Base-by-base conservation (phyloP, 1,140 invertebrate species). In the Temnothorax nylanderi region DNA sequence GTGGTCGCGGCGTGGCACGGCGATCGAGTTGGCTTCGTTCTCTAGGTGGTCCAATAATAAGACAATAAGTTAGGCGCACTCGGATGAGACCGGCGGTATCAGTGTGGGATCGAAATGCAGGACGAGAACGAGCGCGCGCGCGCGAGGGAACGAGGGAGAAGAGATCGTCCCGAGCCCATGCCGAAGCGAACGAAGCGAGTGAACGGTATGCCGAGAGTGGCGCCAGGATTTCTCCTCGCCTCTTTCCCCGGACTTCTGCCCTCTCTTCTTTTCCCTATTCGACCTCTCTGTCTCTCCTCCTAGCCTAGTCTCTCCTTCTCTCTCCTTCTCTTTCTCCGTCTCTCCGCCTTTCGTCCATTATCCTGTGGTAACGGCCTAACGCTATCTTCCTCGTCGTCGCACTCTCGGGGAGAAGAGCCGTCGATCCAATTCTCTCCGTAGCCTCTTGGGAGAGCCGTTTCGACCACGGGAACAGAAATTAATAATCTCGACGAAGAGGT, bases 41-140 rank as follows among this genome's bases (percentile, higher is more conserved):
- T 88, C 93, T 94, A 94, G 94, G 94, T 95, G 94, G 94, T 95
- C 94, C 92, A 94, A 94, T 94, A 94, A 95, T 94, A 95, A 91
- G 90, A 91, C 88, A 88, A 91, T 91, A 91, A 91, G 90, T 89
- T 91, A 88, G 90, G 88, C 86, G 51, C 78, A 85, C 85, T 75
- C 81, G 88, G 78, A 88, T 72, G 87, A 72, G 86, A 87, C 72
- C 67, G 75, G 77, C 82, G 80, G 84, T 91, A 91, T 91, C 90
- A 91, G 90, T 91, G 90, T 91, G 90, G 90, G 90, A 91, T 91
- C 90, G 90, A 91, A 89, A 89, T 88, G 90, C 78, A 56, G 84
- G 78, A 74, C 49, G 72, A 85, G 85, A 85, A 72, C 72, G 86
- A 64, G 76, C 44, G 51, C 51, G 49, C 51, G 51, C 51, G 56